Percentiles rank a stretch among this genome's conserved stretches.
phyloP scores from a whole-genome alignment of 2,797 vertebrate genomes.

The Pachyuromys duprasi region DNA sequence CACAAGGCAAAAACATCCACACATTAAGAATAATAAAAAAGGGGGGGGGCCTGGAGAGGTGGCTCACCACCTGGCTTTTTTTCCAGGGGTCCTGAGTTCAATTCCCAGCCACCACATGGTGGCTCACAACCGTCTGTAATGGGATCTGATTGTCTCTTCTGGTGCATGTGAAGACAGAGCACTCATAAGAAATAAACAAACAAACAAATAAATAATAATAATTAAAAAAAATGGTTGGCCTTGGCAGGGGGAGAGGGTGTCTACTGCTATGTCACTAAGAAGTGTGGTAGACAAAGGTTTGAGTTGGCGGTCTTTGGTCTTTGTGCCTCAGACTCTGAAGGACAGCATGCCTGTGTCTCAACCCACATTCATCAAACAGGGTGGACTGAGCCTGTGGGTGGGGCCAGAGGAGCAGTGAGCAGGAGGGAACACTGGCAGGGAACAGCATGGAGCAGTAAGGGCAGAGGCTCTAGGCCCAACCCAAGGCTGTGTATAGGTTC shows the following conservation, averaged over 20 bases:
- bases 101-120: too few species aligned
- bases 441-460: background rate
- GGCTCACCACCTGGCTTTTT: too few species aligned
- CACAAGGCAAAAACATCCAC: background rate
- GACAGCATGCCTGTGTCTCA: background rate
- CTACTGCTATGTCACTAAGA: background rate
- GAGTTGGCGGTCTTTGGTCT: background rate
- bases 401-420: background rate
- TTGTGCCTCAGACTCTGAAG: background rate
- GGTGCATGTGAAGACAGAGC: too few species aligned
- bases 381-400: background rate
- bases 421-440: background rate
- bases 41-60: background rate
- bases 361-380: background rate
- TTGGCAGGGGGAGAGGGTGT: rapidly evolving
- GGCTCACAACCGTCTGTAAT: too few species aligned
- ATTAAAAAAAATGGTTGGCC: background rate
- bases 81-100: too few species aligned
- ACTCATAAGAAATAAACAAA: background rate
- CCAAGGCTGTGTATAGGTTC: background rate
- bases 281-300: background rate
- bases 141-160: too few species aligned
- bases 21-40: background rate
- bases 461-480: background rate
- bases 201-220: background rate